Percentiles rank a stretch among this genome's conserved stretches.
Evolutionary conservation across 2,797 vertebrate species (phyloP).

Genomic region (Tarsius wallacei): DNA sequence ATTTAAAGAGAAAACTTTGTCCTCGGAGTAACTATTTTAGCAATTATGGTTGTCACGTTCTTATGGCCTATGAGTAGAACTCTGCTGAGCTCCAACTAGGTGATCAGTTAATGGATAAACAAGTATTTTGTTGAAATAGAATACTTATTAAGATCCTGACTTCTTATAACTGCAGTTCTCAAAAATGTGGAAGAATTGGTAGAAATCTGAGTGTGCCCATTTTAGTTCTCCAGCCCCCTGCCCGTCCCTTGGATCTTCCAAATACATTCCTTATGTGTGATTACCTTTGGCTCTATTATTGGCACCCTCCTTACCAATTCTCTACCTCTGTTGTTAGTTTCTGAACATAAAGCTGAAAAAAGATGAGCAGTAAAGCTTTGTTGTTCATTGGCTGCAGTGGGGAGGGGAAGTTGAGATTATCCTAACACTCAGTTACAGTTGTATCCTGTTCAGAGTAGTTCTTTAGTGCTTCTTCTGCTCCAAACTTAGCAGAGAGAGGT

Average conservation of each 20-base stretch:
- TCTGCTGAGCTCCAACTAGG: neutral
- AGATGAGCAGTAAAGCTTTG: neutral
- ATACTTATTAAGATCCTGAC: neutral
- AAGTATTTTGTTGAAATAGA: neutral
- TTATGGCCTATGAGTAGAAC: neutral
- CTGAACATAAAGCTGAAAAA: constrained; percentile 17
- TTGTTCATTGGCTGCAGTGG: neutral
- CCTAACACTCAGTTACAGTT: neutral
- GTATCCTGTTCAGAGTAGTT: neutral
- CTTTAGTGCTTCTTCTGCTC: neutral
- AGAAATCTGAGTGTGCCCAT: neutral
- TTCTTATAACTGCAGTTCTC: neutral
- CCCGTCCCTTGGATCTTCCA: neutral
- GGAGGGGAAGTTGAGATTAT: neutral
- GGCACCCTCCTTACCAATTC: neutral
- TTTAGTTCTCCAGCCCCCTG: neutral
- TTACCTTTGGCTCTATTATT: neutral
- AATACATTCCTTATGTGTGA: neutral
- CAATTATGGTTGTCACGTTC: neutral
- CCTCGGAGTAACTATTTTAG: neutral
- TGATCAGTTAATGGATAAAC: neutral
- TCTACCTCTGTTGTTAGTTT: neutral
- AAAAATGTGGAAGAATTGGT: neutral
- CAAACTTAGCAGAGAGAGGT: neutral
- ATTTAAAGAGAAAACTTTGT: constrained; percentile 8